Evolutionary conservation across 2,113 vertebrate genomes (phyloP).

Genomic region (Mugil cephalus): DNA sequence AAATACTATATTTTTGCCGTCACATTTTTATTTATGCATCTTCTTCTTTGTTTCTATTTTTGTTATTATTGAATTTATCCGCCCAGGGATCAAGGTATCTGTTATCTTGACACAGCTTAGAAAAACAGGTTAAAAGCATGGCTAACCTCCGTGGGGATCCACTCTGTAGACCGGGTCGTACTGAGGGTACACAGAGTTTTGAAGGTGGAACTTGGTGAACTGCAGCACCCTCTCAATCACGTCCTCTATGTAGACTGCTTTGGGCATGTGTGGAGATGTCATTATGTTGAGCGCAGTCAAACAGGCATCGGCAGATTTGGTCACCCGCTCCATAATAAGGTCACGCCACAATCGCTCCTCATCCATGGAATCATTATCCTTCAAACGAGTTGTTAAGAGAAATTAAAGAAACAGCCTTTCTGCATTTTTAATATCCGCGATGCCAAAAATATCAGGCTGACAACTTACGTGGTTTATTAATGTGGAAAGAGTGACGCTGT

Average conservation of each 20-base stretch:
- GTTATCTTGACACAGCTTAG: not conserved
- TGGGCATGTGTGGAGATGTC: constrained; percentile 96
- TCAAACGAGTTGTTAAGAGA: not conserved
- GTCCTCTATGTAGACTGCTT: constrained; percentile 97
- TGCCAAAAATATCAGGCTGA: not conserved
- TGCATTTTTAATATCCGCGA: not conserved
- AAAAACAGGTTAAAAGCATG: not conserved
- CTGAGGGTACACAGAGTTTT: constrained; percentile 97
- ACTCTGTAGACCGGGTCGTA: constrained; percentile 96
- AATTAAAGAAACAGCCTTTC: not conserved
- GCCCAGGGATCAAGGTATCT: too few relatives aligned
- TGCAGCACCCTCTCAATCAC: constrained; percentile 97
- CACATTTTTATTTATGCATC: too few relatives aligned
- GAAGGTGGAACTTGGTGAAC: constrained; percentile 97
- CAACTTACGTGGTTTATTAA: constrained; percentile 92
- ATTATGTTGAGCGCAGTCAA: constrained; percentile 96
- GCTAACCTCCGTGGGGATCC: constrained; percentile 90
- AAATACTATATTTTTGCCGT: too few relatives aligned
- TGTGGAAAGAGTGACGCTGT: constrained; percentile 95
- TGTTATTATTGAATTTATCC: too few relatives aligned
- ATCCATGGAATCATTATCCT: constrained; percentile 96
- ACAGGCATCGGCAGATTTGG: constrained; percentile 97
- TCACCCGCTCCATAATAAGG: constrained; percentile 97
- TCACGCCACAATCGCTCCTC: constrained; percentile 97
- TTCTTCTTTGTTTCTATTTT: too few relatives aligned